These are phyloP conservation scores for Enhydra lutris DNA, from an alignment of 2,113 vertebrate species.

Conservation along the genomic window DNA sequence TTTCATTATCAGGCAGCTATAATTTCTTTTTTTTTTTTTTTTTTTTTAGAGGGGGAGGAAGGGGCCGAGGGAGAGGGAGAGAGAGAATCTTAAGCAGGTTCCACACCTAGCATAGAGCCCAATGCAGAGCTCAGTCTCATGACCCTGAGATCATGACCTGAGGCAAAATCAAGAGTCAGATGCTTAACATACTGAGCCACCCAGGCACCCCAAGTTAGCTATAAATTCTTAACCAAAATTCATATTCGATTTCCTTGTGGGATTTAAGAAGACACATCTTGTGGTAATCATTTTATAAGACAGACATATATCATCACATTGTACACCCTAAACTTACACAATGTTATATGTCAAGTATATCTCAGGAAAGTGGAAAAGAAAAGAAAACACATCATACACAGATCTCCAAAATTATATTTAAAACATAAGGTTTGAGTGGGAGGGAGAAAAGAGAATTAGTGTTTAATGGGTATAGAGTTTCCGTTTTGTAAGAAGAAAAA, in stretches of 20 bases:
- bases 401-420: background rate
- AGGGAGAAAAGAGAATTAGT: background rate
- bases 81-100: background rate
- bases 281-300: background rate
- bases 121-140: background rate
- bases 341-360: too few relatives aligned
- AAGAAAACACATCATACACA: background rate
- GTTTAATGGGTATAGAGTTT: background rate
- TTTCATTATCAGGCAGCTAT: background rate
- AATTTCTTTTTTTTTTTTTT: slow-evolving; percentile 31
- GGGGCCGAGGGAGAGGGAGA: too few relatives aligned
- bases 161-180: background rate
- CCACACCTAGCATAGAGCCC: background rate
- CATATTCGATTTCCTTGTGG: background rate
- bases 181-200: background rate
- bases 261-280: background rate
- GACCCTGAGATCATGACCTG: background rate
- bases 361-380: too few relatives aligned
- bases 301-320: background rate
- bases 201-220: background rate
- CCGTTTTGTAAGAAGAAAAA: background rate
- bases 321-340: too few relatives aligned
- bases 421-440: background rate
- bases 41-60: background rate
- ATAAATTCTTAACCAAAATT: background rate